Percentiles rank a stretch among this genome's conserved stretches.
Conservation (phyloP, 1,140 invertebrate species). For the Bombus cullumanus region DNA sequence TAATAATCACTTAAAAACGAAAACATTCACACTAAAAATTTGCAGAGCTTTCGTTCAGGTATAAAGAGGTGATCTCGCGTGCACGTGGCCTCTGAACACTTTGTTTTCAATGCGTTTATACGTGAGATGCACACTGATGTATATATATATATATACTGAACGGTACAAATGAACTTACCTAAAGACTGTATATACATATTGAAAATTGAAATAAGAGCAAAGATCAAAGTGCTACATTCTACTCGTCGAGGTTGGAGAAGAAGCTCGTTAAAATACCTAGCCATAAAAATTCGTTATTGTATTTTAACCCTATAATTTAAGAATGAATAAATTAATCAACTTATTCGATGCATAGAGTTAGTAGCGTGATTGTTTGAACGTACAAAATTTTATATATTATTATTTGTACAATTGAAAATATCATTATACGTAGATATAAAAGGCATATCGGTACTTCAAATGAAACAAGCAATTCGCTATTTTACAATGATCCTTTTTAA, state of each 20-base stretch:
- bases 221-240: not conserved
- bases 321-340: not conserved
- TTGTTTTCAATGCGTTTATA: constrained; percentile 36
- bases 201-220: constrained; percentile 1
- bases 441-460: not conserved
- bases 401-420: constrained; percentile 16
- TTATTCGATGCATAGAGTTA: not conserved
- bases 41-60: constrained; percentile 64
- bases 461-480: not conserved
- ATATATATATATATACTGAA: not conserved
- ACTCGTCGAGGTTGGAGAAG: not conserved
- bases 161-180: constrained; percentile 9
- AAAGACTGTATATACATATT: constrained; percentile 32
- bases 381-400: constrained; percentile 14
- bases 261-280: not conserved
- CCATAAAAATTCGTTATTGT: not conserved
- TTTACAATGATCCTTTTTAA: not conserved
- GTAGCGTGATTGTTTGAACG: not conserved
- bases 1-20: constrained; percentile 69
- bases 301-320: not conserved
- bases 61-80: constrained; percentile 61
- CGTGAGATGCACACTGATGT: not conserved
- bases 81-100: constrained; percentile 51
- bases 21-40: constrained; percentile 75
- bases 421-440: not conserved